Base-by-base conservation (phyloP, 2,888 invertebrate genomes). In the Bruchidius siliquastri region DNA sequence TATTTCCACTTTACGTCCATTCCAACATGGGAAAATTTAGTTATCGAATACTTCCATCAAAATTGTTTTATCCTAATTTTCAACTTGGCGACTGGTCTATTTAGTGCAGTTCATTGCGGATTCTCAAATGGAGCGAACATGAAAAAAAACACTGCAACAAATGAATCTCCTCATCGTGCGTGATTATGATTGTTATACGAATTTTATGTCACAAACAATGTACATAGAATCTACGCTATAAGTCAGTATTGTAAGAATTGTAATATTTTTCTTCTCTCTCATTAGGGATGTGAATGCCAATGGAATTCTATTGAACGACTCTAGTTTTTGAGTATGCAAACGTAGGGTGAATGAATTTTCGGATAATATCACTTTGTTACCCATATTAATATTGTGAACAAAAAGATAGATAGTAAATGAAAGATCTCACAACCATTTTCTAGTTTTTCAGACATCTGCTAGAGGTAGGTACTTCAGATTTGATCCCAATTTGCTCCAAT, bases 171-270 rank as follows among this genome's bases (percentile, higher is more conserved):
- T 49, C 49, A 49, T 49, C 49, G 13, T 84, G 83, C 83, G 86
- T 86, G 85, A 86, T 86, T 84, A 82, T 85, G 80, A 86, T 85
- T 86, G 86, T 86, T 87, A 86, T 86, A 86, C 86, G 86, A 86
- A 84, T 85, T 83, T 83, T 82, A 83, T 83, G 84, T 85, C 84
- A 85, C 83, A 83, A 80, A 80, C 79, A 80, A 74, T 85, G 85
- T 85, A 85, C 77, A 85, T 84, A 85, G 73, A 72, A 70, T 32
- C 77, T 82, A 80, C 74, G 78, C 79, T 80, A 79, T 86, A 85
- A 86, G 85, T 85, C 86, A 85, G 86, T 86, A 86, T 86, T 86
- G 81, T 85, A 85, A 79, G 84, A 80, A 26, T 83, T 84, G 83
- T 85, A 82, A 81, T 49, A 49, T 49, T 49, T 49, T 49, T 49